Base-by-base conservation (phyloP, 2,113 vertebrate genomes). In the Piprites chloris region DNA sequence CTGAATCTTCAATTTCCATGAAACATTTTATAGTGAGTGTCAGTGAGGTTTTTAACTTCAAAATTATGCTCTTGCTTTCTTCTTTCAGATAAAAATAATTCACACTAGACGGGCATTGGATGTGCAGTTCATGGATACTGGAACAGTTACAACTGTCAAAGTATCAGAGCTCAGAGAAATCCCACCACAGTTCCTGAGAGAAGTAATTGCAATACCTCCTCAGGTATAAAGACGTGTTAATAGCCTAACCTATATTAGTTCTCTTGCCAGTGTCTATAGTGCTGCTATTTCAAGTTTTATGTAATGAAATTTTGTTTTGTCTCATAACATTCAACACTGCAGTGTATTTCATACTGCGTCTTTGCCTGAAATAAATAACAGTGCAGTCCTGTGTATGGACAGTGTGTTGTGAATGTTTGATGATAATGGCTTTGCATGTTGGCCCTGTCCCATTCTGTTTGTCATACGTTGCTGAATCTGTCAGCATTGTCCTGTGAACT, bases 101-200 rank as follows among this genome's bases (percentile, higher is more conserved):
- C 98, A 99, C 35, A 98, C 98, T 55, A 99, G 98, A 87, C 97
- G 98, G 32, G 98, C 99, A 50, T 97, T 99, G 47, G 99, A 99
- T 74, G 98, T 99, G 69, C 93, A 98, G 37, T 99, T 99, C 85
- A 95, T 99, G 77, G 99, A 99, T 91, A 94, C 98, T 39, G 99
- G 99, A 74, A 96, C 98, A 13, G 89, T 98, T 59, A 98, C 98
- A 66, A 99, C 99, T 39, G 98, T 99, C 18, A 99, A 99, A 97
- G 98, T 99, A 52, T 99, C 98, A 7, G 99, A 99, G 41, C 98
- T 99, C 61, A 96, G 98, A 97, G 99, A 99, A 97, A 98, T 99
- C 67, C 99, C 99, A 6, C 92, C 97, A 14, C 92, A 94, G 5
- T 98, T 99, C 90, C 93, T 99, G 35, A 98, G 97, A 89, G 98